Conservation (phyloP, 2,797 vertebrate species). For the Aulostomus chinensis region DNA sequence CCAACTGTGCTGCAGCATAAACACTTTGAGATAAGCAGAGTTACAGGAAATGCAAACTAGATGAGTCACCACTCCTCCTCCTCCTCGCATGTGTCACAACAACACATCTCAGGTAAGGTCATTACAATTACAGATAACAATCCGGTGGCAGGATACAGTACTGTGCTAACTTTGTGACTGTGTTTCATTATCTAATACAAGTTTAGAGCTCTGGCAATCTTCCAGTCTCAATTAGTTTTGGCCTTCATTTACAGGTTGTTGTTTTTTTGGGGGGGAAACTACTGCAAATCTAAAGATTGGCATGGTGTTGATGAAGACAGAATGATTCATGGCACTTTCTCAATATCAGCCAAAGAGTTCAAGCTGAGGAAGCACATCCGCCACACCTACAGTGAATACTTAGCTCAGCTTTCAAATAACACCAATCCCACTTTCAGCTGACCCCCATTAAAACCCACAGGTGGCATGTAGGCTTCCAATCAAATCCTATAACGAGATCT, state of each 20-base stretch:
- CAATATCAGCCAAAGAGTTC: conserved; percentile 18
- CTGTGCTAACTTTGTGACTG: conserved; percentile 37
- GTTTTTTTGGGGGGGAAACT: too few species aligned
- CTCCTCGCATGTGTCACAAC: conserved; percentile 55
- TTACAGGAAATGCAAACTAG: conserved; percentile 70
- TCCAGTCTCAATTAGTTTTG: conserved; percentile 12
- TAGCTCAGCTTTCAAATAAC: conserved; percentile 12
- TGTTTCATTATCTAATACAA: conserved; percentile 47
- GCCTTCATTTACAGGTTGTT: neutral
- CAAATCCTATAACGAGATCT: conserved; percentile 20
- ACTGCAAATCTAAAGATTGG: conserved; percentile 24
- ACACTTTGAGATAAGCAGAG: conserved; percentile 72
- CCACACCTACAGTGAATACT: conserved; percentile 16
- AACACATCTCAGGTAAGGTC: conserved; percentile 73
- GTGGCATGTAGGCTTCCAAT: conserved; percentile 28
- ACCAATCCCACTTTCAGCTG: conserved; percentile 29
- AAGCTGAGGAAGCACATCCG: conserved; percentile 30
- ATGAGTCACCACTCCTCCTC: conserved; percentile 76
- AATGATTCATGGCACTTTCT: conserved; percentile 32
- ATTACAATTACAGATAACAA: conserved; percentile 75
- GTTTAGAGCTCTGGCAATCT: conserved; percentile 31
- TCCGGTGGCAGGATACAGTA: conserved; percentile 35
- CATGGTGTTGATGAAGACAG: conserved; percentile 13
- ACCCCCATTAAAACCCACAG: conserved; percentile 46
- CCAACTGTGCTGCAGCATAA: conserved; percentile 58